Conservation (phyloP, 2,888 invertebrate genomes). For the Drosophila anomalipes region DNA sequence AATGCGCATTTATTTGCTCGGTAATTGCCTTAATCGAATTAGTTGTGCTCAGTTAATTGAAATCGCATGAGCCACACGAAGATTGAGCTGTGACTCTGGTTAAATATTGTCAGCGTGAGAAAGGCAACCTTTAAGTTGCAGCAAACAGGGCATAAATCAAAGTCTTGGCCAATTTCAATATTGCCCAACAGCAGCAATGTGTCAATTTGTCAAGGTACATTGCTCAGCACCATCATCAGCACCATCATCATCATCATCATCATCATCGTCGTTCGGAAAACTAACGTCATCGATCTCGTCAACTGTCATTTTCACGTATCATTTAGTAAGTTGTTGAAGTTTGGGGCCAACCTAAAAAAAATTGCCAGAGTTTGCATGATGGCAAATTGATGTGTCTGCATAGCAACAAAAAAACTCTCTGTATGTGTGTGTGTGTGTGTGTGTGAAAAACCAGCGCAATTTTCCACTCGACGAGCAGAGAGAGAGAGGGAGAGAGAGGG, state of each 20-base stretch:
- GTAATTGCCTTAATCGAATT: slow-evolving; percentile 72
- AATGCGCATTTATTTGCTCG: slow-evolving; percentile 52
- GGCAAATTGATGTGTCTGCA: slow-evolving; percentile 76
- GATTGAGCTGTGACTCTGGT: slow-evolving; percentile 43
- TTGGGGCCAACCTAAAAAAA: slow-evolving; percentile 47
- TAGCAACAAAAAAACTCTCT: slow-evolving; percentile 15
- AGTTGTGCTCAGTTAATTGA: slow-evolving; percentile 76
- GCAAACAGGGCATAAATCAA: slow-evolving; percentile 64
- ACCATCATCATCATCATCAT: slow-evolving; percentile 41
- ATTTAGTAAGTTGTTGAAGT: slow-evolving; percentile 81
- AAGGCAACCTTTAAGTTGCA: slow-evolving; percentile 22
- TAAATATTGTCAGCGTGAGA: slow-evolving; percentile 43
- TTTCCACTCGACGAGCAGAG: slow-evolving; percentile 69
- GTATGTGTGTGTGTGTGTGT: slow-evolving; percentile 28
- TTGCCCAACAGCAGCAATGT: slow-evolving; percentile 58
- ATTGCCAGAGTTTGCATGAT: slow-evolving; percentile 66
- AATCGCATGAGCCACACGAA: slow-evolving; percentile 59
- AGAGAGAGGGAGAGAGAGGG: slow-evolving; percentile 35
- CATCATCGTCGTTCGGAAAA: slow-evolving; percentile 53
- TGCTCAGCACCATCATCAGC: slow-evolving; percentile 60
- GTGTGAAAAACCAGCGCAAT: slow-evolving; percentile 62
- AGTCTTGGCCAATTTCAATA: slow-evolving; percentile 54
- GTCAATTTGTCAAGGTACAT: slow-evolving; percentile 81
- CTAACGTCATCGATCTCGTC: slow-evolving; percentile 85
- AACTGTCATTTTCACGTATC: slow-evolving; percentile 85